These are phyloP conservation scores for Glareola pratincola DNA, from an alignment of 2,113 vertebrate species.

Conservation along the genomic window DNA sequence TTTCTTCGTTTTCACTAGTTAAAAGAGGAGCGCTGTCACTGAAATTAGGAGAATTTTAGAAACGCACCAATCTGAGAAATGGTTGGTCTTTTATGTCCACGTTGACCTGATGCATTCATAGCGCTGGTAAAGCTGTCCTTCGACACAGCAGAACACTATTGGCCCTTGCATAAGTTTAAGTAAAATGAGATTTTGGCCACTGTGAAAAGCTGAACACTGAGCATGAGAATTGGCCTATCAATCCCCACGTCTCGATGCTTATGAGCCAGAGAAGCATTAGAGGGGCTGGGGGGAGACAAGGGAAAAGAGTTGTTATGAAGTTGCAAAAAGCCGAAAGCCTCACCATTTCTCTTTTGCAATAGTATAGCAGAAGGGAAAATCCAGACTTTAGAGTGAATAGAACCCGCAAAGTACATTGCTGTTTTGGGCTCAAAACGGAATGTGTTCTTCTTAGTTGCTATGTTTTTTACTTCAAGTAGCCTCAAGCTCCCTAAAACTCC, in stretches of 20 bases:
- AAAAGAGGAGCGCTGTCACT: neutral
- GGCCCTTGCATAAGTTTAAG: neutral
- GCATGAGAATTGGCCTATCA: neutral
- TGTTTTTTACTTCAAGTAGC: conserved; percentile 13
- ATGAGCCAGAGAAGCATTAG: neutral
- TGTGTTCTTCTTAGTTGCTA: neutral
- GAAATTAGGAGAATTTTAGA: neutral
- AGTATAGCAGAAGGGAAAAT: neutral
- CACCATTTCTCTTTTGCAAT: neutral
- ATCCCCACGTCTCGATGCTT: neutral
- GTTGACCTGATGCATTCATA: fast-evolving
- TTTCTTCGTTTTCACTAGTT: neutral
- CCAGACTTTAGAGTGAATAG: neutral
- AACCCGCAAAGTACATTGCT: neutral
- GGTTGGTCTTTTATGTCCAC: neutral
- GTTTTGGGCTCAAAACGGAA: neutral
- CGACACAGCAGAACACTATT: neutral
- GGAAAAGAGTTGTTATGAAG: neutral
- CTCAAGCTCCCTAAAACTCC: neutral
- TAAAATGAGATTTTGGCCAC: neutral
- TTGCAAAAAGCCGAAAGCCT: neutral
- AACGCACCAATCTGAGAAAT: neutral
- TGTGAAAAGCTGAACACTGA: neutral
- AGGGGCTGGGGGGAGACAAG: neutral
- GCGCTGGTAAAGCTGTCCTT: neutral